phyloP scores from a whole-genome alignment of 2,797 vertebrate genomes.

The Hemitrygon akajei region DNA sequence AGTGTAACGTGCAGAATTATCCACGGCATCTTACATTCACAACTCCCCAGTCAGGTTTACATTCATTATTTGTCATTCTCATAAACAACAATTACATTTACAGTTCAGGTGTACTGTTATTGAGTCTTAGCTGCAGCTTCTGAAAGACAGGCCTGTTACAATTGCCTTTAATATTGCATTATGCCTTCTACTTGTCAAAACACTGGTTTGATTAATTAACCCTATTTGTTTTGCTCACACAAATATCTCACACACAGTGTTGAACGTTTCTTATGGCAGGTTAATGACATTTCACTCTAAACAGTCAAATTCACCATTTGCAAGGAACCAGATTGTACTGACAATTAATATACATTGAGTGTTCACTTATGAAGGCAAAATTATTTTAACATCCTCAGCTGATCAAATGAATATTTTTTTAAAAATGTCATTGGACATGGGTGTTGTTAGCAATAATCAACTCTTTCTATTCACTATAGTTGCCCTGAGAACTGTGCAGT shows the following conservation, averaged over 20 bases:
- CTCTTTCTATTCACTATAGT: neutral
- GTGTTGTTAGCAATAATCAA: too few relatives aligned
- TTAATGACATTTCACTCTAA: neutral
- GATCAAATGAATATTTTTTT: too few relatives aligned
- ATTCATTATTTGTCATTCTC: neutral
- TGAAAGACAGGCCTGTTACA: neutral
- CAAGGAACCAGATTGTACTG: neutral
- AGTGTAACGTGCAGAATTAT: neutral
- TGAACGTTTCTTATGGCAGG: slow-evolving; percentile 2
- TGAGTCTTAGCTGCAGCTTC: neutral
- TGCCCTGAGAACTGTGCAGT: neutral
- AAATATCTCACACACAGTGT: neutral
- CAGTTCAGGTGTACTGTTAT: neutral
- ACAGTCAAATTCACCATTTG: neutral
- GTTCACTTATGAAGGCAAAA: neutral
- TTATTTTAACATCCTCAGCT: neutral
- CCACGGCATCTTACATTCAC: neutral
- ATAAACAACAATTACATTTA: neutral
- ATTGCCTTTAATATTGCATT: neutral
- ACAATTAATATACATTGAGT: neutral
- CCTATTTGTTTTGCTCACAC: neutral
- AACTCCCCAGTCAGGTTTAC: neutral
- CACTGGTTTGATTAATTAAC: slow-evolving; percentile 25
- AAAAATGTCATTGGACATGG: neutral
- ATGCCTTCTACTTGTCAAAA: slow-evolving; percentile 1